phyloP scores from a whole-genome alignment of 2,113 vertebrate species.

The Cyprinus carpio region DNA sequence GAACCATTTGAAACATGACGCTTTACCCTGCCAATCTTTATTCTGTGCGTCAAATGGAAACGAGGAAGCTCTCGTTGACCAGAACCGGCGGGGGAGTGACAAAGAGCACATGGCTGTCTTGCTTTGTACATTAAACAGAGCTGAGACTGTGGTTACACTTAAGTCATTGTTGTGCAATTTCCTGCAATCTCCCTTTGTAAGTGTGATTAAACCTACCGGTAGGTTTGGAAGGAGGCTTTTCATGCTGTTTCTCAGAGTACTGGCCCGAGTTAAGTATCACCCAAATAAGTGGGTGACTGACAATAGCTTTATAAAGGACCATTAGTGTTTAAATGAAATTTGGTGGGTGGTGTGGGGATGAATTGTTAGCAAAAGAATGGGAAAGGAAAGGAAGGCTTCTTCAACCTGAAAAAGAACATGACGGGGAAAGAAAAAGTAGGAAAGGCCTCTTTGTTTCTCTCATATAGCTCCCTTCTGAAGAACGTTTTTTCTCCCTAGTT shows the following conservation, averaged over 20 bases:
- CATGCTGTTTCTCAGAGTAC: constrained; percentile 5
- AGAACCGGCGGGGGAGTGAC: not conserved
- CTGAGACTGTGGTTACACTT: constrained; percentile 48
- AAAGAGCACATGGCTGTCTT: constrained; percentile 14
- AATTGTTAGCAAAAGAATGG: not conserved
- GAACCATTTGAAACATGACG: constrained; percentile 18
- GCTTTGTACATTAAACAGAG: constrained; percentile 37
- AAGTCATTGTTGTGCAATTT: constrained; percentile 44
- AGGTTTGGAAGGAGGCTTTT: constrained; percentile 19
- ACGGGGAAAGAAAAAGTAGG: not conserved
- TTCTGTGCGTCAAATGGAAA: not conserved
- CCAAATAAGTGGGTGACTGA: constrained; percentile 36
- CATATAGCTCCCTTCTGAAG: not conserved
- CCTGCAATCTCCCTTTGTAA: constrained; percentile 38
- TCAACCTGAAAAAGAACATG: not conserved
- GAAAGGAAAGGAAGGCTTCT: constrained; percentile 1
- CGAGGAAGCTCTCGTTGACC: constrained; percentile 1
- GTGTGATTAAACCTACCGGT: constrained; percentile 41
- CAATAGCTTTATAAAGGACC: constrained; percentile 20
- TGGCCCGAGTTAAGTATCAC: constrained; percentile 29
- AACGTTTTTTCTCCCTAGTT: not conserved
- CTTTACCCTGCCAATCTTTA: constrained; percentile 22
- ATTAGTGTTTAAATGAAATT: constrained; percentile 38
- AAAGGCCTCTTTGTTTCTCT: not conserved
- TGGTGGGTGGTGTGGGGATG: constrained; percentile 3